Base-by-base conservation (phyloP, 53 echinoderm and acorn worm species). In the Astropecten irregularis region DNA sequence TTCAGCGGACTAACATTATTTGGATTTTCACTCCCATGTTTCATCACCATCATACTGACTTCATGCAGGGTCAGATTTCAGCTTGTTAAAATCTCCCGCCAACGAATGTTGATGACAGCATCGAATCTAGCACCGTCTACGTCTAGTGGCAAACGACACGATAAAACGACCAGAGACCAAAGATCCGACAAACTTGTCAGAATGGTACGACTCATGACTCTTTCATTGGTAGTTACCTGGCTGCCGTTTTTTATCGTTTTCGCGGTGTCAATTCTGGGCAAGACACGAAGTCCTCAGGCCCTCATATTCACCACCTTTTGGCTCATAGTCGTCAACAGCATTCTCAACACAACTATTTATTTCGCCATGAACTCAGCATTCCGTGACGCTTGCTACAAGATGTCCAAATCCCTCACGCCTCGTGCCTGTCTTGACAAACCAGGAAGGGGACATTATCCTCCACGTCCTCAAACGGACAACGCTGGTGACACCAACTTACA, bases 291-390 rank as follows among this genome's bases (percentile, higher is more conserved):
- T 15, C 68, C 68, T 26, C 68, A 68, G 46, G 26, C 44, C 22
- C 25, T 42, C 23, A 4, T 9, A 9, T 68, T 68, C 29, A 25
- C 42, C 5, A 9, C 13, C 10, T 68, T 25, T 25, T 68, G 68
- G 68, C 46, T 68, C 36, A 23, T 68, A 10, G 1, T 68, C 16
- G 68, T 44, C 27, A 68, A 68, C 46, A 46, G 68, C 46, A 42
- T 68, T 28, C 44, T 68, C 68, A 68, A 68, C 46, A 46, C 46
- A 26, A 15, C 44, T 16, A 68, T 68, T 44, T 68, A 68, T 44
- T 68, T 68, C 46, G 44, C 18, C 10, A 68, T 68, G 68, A 68
- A 68, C 46, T 0, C 46, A 26, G 14, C 68, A 2, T 68, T 42
- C 28, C 42, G 46, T 11, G 9, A 5, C 4, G 33, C 31, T 19